Percentiles rank a stretch among this genome's conserved stretches.
phyloP scores from a whole-genome alignment of 2,888 invertebrate genomes.

The Acanthacorydalis orientalis region DNA sequence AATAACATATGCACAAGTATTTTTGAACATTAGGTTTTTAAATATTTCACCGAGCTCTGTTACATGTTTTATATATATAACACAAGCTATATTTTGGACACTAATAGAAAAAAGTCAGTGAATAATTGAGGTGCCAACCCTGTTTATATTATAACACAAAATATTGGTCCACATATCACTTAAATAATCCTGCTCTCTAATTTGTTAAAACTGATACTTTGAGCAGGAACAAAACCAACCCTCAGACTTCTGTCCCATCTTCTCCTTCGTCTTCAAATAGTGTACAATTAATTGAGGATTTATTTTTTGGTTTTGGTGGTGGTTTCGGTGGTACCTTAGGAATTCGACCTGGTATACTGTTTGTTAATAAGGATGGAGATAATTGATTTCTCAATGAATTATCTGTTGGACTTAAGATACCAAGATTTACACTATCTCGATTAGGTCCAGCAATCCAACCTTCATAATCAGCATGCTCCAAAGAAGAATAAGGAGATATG shows the following conservation, averaged over 20 bases:
- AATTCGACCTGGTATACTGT: slow-evolving; percentile 29
- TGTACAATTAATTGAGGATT: slow-evolving; percentile 51
- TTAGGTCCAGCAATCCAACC: slow-evolving; percentile 16
- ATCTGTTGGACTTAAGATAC: not conserved
- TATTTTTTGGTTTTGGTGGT: slow-evolving; percentile 71
- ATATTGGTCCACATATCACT: slow-evolving; percentile 1
- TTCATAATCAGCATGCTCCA: slow-evolving; percentile 16
- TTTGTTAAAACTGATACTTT: slow-evolving; percentile 18
- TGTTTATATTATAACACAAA: not conserved
- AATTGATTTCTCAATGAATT: not conserved
- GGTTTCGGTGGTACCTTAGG: slow-evolving; percentile 67
- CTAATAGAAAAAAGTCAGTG: not conserved
- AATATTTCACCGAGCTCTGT: too few species aligned
- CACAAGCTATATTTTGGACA: not conserved
- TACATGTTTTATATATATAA: not conserved
- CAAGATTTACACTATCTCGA: slow-evolving; percentile 14
- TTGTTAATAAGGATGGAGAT: slow-evolving; percentile 22
- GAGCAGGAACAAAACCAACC: slow-evolving; percentile 25
- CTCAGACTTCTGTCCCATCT: slow-evolving; percentile 76
- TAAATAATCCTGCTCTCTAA: slow-evolving; percentile 5
- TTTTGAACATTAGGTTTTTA: too few species aligned
- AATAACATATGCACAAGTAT: too few species aligned
- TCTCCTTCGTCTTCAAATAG: slow-evolving; percentile 78
- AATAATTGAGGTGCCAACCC: not conserved
- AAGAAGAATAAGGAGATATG: slow-evolving; percentile 16